Conservation (phyloP, 1,140 invertebrate genomes). For the Platorchestia sp. region DNA sequence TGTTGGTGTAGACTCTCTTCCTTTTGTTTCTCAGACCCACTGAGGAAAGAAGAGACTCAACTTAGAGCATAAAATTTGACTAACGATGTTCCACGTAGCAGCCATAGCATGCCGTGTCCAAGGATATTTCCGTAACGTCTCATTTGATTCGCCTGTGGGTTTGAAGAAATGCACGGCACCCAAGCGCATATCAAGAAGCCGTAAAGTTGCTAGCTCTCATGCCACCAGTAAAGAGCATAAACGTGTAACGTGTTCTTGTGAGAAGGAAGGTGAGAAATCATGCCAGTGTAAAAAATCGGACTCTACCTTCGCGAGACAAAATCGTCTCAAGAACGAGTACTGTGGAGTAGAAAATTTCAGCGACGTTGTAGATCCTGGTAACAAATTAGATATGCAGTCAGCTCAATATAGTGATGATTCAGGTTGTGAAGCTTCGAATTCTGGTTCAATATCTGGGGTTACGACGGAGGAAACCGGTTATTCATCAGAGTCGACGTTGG, state of each 20-base stretch:
- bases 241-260: neutral
- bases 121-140: conserved; percentile 5
- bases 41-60: neutral
- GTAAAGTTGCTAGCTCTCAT: neutral
- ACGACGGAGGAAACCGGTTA: neutral
- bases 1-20: neutral
- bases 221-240: neutral
- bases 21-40: neutral
- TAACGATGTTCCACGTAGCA: conserved; percentile 29
- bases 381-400: neutral
- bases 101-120: neutral
- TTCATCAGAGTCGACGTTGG: neutral
- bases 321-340: neutral
- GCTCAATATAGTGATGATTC: neutral
- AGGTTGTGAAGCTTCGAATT: neutral
- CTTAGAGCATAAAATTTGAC: neutral
- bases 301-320: neutral
- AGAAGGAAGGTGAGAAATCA: neutral
- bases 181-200: neutral
- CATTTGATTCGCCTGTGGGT: neutral
- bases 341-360: neutral
- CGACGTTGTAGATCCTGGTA: neutral
- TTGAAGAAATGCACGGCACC: neutral
- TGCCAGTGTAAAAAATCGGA: neutral
- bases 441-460: neutral